Percentiles rank a stretch among this genome's conserved stretches.
These are phyloP conservation scores for Sebastes vulpes DNA, from an alignment of 2,797 vertebrate species.

Conservation along the genomic window DNA sequence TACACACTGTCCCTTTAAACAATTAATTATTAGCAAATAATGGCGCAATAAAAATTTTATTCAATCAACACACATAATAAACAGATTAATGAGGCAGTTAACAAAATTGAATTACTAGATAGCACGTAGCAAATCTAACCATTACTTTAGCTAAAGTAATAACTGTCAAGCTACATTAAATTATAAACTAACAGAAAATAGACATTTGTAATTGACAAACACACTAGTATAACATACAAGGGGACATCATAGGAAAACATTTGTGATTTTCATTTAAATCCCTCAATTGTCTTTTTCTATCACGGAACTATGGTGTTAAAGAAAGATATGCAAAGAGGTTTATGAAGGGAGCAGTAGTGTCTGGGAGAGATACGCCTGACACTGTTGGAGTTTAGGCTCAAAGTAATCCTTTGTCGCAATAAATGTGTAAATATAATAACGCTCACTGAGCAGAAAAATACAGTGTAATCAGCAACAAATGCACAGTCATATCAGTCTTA, in stretches of 20 bases:
- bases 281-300: constrained; percentile 12
- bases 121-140: background rate
- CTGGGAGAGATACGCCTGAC: constrained; percentile 61
- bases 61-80: background rate
- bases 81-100: background rate
- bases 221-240: background rate
- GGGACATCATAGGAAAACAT: background rate
- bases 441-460: constrained; percentile 52
- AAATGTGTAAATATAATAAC: constrained; percentile 65
- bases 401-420: constrained; percentile 71
- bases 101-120: background rate
- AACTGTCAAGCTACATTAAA: background rate
- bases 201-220: background rate
- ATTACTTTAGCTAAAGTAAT: background rate
- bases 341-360: constrained; percentile 62
- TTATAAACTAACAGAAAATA: background rate
- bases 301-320: constrained; percentile 7
- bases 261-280: constrained; percentile 23
- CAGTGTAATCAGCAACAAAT: constrained; percentile 52
- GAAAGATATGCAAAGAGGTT: constrained; percentile 70
- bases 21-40: too few species aligned
- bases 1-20: too few species aligned
- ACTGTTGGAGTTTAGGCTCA: constrained; percentile 66
- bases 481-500: constrained; percentile 23
- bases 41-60: background rate